Evolutionary conservation across 1,140 invertebrate species (phyloP).

Genomic region (Ephestia elutella): DNA sequence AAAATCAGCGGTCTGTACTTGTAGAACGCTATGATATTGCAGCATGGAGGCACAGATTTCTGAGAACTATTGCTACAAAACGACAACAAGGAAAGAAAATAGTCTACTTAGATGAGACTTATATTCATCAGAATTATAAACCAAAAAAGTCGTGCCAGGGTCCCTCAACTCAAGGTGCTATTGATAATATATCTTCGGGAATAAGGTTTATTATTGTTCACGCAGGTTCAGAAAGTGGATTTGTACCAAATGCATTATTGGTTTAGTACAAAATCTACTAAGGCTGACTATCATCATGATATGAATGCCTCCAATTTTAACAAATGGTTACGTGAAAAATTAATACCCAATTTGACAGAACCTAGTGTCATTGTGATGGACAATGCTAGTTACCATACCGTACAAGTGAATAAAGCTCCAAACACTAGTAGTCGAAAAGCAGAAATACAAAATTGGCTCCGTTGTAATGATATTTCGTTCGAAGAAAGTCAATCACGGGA

Average conservation of each 20-base stretch:
- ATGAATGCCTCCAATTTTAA: slow-evolving; percentile 19
- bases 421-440: no score
- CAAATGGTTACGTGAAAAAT: slow-evolving; percentile 22
- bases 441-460: no score
- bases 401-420: no score
- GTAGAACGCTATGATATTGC: not conserved
- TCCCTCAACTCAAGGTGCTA: slow-evolving; percentile 17
- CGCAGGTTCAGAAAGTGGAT: slow-evolving; percentile 13
- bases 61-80: slow-evolving; percentile 19
- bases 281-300: slow-evolving; percentile 9
- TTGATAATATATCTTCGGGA: slow-evolving; percentile 23
- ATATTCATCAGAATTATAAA: slow-evolving; percentile 26
- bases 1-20: no score
- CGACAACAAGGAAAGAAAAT: slow-evolving; percentile 23
- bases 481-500: no score
- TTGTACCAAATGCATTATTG: slow-evolving; percentile 23
- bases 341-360: slow-evolving; percentile 22
- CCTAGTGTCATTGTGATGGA: slow-evolving; percentile 21
- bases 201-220: slow-evolving; percentile 23
- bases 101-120: slow-evolving; percentile 28
- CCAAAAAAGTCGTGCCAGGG: slow-evolving; percentile 28
- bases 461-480: no score
- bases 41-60: not conserved
- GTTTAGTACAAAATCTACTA: slow-evolving; percentile 22
- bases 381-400: slow-evolving; percentile 7